Evolutionary conservation across 2,113 vertebrate species (phyloP), one percentile per base, ranked within the genome.

Genomic region (Amphilophus citrinellus): DNA sequence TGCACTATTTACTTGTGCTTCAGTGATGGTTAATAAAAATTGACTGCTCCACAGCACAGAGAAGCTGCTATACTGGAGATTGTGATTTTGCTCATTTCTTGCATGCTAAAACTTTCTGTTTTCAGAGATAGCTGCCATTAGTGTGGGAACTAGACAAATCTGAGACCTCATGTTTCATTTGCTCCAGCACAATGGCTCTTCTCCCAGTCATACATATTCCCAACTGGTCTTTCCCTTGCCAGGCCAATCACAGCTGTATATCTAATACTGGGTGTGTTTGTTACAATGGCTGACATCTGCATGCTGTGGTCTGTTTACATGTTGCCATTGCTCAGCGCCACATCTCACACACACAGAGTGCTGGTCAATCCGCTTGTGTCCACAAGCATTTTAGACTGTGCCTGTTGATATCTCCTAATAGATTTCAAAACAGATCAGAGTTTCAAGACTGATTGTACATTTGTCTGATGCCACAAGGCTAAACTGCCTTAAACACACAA

Each of bases 161-260:
- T 73, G 27, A 73, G 47, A 71, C 68, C 68, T 73, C 50, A 53
- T 18, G 27, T 56, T 56, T 73, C 47, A 73, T 73, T 73, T 56
- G 47, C 68, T 73, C 44, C 47, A 56, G 68, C 68, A 32, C 66
- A 32, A 32, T 53, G 68, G 68, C 47, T 47, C 27, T 27, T 0
- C 47, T 73, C 1, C 47, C 47, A 73, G 1, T 73, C 47, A 56
- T 73, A 56, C 68, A n/a, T 56, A 56, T 56, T 35, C 47, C 47
- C 68, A 73, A 56, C 10, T 73, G 68, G 27, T 56, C 68, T 71
- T 71, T 71, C 44, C 10, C 0, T 56, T 73, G 47, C 47, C 68
- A 73, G 68, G 18, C 6, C 27, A 73, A 56, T 73, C 68, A 73
- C 68, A 73, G 68, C 47, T 56, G 47, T 56, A 56, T 56, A 73